Evolutionary conservation across 2,888 invertebrate species (phyloP), one percentile per base, ranked within the genome.

Genomic region (Pyrocoelia pectoralis): DNA sequence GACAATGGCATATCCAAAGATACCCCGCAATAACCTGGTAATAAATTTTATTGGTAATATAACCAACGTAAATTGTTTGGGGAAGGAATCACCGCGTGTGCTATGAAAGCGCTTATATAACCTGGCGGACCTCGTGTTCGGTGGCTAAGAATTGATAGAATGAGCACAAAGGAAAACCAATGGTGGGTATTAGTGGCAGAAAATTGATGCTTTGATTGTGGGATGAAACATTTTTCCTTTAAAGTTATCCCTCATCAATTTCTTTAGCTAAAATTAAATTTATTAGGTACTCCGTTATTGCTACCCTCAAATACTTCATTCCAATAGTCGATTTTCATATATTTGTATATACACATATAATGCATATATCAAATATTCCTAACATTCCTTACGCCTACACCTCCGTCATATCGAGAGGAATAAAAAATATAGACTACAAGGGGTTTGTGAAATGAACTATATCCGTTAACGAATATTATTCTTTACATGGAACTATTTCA

Each of bases 21-120:
- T 58, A 52, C 50, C 52, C 58, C 51, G 51, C 52, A 58, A 54
- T 54, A 54, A 54, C 33, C 53, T 38, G 13, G 53, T 41, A 54
- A 58, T 58, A 58, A 58, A 58, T 58, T 58, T 58, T 58, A 58
- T 58, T 58, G 58, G 58, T 58, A 58, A 52, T 58, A 58, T 58
- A 58, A 50, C 50, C 58, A 52, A 58, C 51, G 56, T 56, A 48
- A 56, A 56, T 56, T 48, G 56, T 56, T 56, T 48, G 56, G 49
- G 56, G 55, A 46, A 55, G 33, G 55, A 55, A 55, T 46, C 55
- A 48, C 40, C 49, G 56, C 24, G 52, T 52, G 58, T 52, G 52
- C 52, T 52, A 58, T 52, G 58, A 52, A 56, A 58, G 46, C 57
- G 52, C 52, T 52, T 52, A 52, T 58, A 58, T 58, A 58, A 58